Percentiles rank a stretch among this genome's conserved stretches.
Conservation (phyloP, 1,140 invertebrate species). For the Megathymus violae region DNA sequence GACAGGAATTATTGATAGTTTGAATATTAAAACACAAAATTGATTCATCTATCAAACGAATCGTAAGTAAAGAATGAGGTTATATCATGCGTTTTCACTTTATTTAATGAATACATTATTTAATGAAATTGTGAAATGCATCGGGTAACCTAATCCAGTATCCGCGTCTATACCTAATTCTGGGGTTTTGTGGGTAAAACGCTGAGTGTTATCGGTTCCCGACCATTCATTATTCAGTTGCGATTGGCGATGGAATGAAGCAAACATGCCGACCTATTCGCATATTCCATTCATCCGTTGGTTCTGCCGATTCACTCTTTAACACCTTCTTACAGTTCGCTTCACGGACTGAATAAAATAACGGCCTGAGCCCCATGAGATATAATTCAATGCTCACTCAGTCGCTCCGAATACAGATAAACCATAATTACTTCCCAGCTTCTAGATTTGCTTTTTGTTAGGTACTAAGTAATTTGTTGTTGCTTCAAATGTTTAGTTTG, state of each 20-base stretch:
- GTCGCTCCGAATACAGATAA: conserved; percentile 49
- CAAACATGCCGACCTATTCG: conserved; percentile 50
- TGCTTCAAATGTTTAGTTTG: neutral
- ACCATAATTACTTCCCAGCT: conserved; percentile 40
- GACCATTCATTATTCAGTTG: conserved; percentile 64
- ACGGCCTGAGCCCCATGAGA: conserved; percentile 56
- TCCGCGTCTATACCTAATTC: conserved; percentile 16
- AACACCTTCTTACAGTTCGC: conserved; percentile 71
- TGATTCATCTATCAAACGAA: no score
- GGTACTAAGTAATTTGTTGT: conserved; percentile 2
- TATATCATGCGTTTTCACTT: no score
- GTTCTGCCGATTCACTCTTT: conserved; percentile 75
- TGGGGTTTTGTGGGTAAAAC: conserved; percentile 31
- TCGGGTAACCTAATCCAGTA: conserved; percentile 13
- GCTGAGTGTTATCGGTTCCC: conserved; percentile 46
- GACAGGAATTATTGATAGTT: no score
- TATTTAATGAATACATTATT: no score
- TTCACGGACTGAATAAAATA: conserved; percentile 75
- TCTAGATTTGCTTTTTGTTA: conserved; percentile 7
- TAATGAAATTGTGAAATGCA: no score
- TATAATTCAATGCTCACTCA: conserved; percentile 55
- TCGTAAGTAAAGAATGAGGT: no score
- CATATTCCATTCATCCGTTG: conserved; percentile 71
- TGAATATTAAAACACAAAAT: no score
- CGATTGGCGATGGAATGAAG: conserved; percentile 50